Conservation (phyloP, 2,888 invertebrate species). For the Dyspetes luteomarginatus region DNA sequence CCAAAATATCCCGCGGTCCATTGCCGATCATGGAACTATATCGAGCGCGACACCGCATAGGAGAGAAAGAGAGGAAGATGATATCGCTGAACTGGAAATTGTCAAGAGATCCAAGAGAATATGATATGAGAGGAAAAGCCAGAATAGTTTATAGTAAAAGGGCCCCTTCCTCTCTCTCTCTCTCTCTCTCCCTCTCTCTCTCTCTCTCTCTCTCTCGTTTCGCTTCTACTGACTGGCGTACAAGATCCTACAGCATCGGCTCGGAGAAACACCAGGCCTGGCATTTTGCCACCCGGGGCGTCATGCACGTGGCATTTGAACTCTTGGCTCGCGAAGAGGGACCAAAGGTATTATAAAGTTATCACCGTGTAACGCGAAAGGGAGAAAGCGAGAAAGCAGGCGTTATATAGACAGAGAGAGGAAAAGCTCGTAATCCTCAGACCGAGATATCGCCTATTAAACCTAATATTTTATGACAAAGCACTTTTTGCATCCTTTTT, state of each 20-base stretch:
- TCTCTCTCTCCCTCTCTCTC: not conserved
- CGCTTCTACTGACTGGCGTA: not conserved
- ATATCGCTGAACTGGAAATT: slow-evolving; percentile 35
- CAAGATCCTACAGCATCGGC: slow-evolving; percentile 1
- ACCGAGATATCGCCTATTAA: slow-evolving; percentile 9
- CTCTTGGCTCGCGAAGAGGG: slow-evolving; percentile 32
- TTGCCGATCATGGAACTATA: slow-evolving; percentile 21
- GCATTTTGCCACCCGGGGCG: slow-evolving; percentile 46
- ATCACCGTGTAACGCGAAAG: not conserved
- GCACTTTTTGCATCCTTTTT: slow-evolving; percentile 1
- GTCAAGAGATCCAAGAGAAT: slow-evolving; percentile 17
- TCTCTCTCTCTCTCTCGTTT: not conserved
- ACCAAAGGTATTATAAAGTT: slow-evolving; percentile 31
- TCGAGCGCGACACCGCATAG: slow-evolving; percentile 22
- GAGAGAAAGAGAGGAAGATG: not conserved
- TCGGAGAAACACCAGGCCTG: slow-evolving; percentile 41
- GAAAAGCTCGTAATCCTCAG: slow-evolving; percentile 36
- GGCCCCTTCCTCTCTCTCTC: not conserved
- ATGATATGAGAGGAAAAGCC: not conserved
- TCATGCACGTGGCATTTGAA: slow-evolving; percentile 56
- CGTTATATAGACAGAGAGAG: slow-evolving; percentile 8
- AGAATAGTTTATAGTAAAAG: not conserved
- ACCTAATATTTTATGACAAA: slow-evolving; percentile 6
- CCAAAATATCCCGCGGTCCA: slow-evolving; percentile 13
- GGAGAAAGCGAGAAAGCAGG: not conserved